These are phyloP conservation scores for Gavia stellata DNA, from an alignment of 2,113 vertebrate species.

Conservation along the genomic window DNA sequence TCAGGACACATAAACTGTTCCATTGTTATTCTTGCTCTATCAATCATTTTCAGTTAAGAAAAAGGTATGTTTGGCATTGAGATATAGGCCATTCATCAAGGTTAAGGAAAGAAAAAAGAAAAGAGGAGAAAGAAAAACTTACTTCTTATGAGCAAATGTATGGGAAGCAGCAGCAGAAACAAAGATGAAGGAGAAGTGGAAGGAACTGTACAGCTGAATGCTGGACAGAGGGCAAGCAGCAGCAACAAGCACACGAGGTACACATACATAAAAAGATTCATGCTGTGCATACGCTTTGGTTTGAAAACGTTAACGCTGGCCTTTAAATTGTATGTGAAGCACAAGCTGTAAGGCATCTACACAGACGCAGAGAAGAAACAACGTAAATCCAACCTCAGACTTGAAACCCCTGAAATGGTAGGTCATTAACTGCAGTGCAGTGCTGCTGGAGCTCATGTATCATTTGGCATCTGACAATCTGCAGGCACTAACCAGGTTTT, in stretches of 20 bases:
- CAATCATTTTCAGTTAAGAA: background rate
- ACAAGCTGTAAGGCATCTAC: background rate
- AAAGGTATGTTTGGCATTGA: background rate
- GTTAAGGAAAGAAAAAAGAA: accelerated
- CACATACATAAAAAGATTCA: background rate
- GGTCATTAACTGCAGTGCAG: background rate
- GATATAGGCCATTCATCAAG: background rate
- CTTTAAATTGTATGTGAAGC: background rate
- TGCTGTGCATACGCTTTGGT: background rate
- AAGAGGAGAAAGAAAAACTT: background rate
- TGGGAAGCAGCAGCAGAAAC: background rate
- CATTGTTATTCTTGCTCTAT: background rate
- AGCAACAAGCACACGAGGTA: accelerated
- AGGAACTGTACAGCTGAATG: accelerated
- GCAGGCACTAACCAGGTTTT: background rate
- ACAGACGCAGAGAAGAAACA: accelerated
- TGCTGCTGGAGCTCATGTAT: background rate
- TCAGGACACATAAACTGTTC: background rate
- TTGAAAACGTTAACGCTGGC: no score
- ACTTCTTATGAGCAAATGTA: background rate
- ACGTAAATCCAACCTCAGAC: background rate
- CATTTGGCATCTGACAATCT: background rate
- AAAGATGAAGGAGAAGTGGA: background rate
- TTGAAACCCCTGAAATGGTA: accelerated
- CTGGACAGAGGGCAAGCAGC: background rate